These are phyloP conservation scores for Petrosia ficiformis DNA, from an alignment of 37 sponge, comb jelly and placozoan genomes.

Conservation along the genomic window DNA sequence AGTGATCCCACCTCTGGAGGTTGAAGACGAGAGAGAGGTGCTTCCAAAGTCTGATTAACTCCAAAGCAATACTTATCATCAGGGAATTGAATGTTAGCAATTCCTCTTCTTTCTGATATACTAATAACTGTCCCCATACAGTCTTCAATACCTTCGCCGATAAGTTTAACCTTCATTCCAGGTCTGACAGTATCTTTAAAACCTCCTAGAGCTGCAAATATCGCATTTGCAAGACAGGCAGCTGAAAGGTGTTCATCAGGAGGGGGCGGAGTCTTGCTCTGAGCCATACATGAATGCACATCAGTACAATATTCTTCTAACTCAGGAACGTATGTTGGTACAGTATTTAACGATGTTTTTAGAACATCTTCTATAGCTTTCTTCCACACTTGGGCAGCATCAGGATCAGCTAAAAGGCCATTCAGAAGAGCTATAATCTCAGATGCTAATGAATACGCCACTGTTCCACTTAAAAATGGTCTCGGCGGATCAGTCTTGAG, in stretches of 20 bases:
- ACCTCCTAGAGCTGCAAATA: conserved; percentile 90
- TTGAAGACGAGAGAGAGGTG: conserved; percentile 64
- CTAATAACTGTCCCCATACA: conserved; percentile 58
- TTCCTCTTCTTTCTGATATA: conserved; percentile 65
- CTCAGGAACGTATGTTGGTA: conserved; percentile 31
- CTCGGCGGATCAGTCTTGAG: conserved; percentile 82
- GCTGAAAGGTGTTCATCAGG: conserved; percentile 46
- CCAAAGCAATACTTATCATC: conserved; percentile 55
- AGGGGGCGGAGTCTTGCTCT: conserved; percentile 23
- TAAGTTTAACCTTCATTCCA: conserved; percentile 71
- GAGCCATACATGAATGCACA: conserved; percentile 38
- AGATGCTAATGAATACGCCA: conserved; percentile 88
- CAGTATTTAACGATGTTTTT: conserved; percentile 33
- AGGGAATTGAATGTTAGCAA: conserved; percentile 69
- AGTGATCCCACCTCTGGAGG: conserved; percentile 49
- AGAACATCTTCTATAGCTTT: conserved; percentile 84
- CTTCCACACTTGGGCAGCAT: conserved; percentile 82
- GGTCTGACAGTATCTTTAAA: conserved; percentile 83
- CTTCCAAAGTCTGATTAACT: conserved; percentile 54
- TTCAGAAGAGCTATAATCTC: conserved; percentile 88
- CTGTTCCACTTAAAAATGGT: conserved; percentile 94
- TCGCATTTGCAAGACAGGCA: conserved; percentile 79
- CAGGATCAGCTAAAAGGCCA: conserved; percentile 65
- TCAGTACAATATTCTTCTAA: conserved; percentile 37
- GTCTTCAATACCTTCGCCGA: conserved; percentile 46